These are phyloP conservation scores for Trissoscelio sp. DNA, from an alignment of 2,888 invertebrate species.

Conservation along the genomic window DNA sequence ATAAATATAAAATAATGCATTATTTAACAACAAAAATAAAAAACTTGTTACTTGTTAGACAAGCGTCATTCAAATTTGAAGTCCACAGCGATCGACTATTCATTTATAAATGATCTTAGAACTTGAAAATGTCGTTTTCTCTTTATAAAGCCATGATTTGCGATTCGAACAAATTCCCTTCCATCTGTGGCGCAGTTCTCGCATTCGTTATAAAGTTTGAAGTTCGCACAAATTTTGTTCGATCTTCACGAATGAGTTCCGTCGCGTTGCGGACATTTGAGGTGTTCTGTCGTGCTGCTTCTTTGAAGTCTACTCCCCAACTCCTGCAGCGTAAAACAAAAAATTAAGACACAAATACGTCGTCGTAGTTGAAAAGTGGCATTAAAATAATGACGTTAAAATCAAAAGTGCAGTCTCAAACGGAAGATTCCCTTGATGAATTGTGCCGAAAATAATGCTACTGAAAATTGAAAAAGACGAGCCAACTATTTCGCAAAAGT, in stretches of 20 bases:
- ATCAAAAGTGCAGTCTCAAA: constrained; percentile 11
- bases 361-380: not conserved
- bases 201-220: constrained; percentile 63
- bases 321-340: not conserved
- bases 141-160: constrained; percentile 50
- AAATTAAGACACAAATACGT: not conserved
- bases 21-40: no score
- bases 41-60: no score
- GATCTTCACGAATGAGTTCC: constrained; percentile 54
- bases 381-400: constrained; percentile 37
- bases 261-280: constrained; percentile 38
- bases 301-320: constrained; percentile 1
- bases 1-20: no score
- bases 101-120: constrained; percentile 44
- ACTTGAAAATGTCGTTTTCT: constrained; percentile 51
- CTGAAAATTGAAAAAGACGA: constrained; percentile 30
- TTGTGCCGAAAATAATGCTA: constrained; percentile 44
- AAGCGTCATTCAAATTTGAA: constrained; percentile 6
- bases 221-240: constrained; percentile 55
- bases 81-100: constrained; percentile 9
- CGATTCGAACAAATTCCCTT: constrained; percentile 30
- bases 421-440: constrained; percentile 20
- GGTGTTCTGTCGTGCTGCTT: constrained; percentile 19
- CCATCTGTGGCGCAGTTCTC: constrained; percentile 49
- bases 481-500: constrained; percentile 52